A percentile compares a stretch with the other conserved stretches of the same genome.
phyloP scores from a whole-genome alignment of 2,113 vertebrate genomes.

The Maccullochella peelii region DNA sequence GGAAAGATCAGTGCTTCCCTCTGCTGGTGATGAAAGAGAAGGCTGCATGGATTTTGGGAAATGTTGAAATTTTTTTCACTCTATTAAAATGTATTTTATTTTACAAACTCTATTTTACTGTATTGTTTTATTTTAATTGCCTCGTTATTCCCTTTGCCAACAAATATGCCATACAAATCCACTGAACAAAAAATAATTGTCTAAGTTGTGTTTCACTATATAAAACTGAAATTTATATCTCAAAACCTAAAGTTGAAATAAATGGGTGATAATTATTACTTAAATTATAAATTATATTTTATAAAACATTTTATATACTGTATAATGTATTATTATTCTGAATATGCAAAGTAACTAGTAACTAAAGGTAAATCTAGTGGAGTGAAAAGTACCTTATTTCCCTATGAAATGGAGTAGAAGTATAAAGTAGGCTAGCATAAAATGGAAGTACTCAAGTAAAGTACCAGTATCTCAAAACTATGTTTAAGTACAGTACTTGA shows the following conservation, averaged over 20 bases:
- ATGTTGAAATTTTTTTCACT: not conserved
- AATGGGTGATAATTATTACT: not conserved
- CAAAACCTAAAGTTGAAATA: not conserved
- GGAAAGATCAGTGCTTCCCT: constrained; percentile 52
- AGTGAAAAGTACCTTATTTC: not conserved
- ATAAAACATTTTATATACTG: no score
- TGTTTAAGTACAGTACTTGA: no score
- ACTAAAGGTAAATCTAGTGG: not conserved
- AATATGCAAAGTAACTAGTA: not conserved
- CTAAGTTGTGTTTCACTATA: not conserved
- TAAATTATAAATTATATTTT: no score
- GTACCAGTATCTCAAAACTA: no score
- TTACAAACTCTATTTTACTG: not conserved
- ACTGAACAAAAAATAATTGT: not conserved
- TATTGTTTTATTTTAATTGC: not conserved
- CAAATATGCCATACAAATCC: not conserved
- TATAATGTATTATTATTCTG: not conserved
- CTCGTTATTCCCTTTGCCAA: not conserved
- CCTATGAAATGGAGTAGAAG: no score
- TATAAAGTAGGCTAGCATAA: not conserved
- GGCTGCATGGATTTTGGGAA: accelerated
- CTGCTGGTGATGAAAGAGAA: constrained; percentile 63
- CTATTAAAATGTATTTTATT: not conserved
- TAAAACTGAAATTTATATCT: not conserved
- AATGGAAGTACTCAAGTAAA: no score